phyloP scores from a whole-genome alignment of 2,113 vertebrate species.

The Pipra filicauda region DNA sequence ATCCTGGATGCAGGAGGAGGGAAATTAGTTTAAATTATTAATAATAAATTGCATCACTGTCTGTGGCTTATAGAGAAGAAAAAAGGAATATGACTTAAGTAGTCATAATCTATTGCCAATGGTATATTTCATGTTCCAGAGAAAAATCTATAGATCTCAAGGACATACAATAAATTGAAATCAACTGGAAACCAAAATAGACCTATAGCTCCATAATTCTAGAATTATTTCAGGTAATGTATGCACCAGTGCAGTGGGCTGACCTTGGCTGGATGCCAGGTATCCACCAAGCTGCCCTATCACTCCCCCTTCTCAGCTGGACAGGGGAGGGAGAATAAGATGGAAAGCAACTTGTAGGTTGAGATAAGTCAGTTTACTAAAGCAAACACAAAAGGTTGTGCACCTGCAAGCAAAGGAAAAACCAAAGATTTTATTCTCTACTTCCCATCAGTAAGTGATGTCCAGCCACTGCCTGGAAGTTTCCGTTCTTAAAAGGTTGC shows the following conservation, averaged over 20 bases:
- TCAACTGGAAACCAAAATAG: not conserved
- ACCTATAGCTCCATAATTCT: not conserved
- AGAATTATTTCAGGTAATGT: not conserved
- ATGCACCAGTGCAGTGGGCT: not conserved
- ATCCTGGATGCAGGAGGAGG: not conserved
- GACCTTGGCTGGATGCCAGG: not conserved
- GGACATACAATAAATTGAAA: not conserved
- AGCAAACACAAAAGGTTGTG: accelerated
- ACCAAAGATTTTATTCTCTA: not conserved
- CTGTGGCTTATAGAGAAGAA: not conserved
- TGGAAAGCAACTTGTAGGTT: not conserved
- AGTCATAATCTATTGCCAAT: not conserved
- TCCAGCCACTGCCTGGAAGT: not conserved
- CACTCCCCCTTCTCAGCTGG: not conserved
- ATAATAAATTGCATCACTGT: not conserved
- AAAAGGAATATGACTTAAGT: not conserved
- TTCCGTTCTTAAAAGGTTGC: not conserved
- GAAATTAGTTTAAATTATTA: conserved; percentile 24
- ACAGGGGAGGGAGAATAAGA: not conserved
- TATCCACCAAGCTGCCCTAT: not conserved
- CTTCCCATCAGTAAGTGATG: not conserved
- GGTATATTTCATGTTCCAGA: not conserved
- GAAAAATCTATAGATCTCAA: not conserved
- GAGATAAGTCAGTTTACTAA: not conserved
- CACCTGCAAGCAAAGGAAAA: not conserved